Conservation (phyloP, 2,888 invertebrate species). For the Sarcophaga variegata region DNA sequence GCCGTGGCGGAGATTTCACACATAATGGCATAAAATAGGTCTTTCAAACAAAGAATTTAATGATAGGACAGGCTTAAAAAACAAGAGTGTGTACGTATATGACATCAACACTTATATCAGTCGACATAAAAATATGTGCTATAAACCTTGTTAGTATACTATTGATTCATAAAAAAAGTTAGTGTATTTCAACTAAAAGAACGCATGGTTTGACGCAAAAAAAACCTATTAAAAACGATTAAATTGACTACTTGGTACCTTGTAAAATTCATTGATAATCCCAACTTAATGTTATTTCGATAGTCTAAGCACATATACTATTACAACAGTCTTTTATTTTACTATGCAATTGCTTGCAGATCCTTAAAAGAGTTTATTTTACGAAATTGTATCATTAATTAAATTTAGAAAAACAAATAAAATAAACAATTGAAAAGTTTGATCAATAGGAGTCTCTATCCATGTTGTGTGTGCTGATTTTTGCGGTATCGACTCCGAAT, state of each 20-base stretch:
- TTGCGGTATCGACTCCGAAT: too few relatives aligned
- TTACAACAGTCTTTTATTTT: slow-evolving; percentile 1
- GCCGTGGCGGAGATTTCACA: too few relatives aligned
- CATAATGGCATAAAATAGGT: too few relatives aligned
- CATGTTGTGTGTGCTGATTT: too few relatives aligned
- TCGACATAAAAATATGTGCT: too few relatives aligned
- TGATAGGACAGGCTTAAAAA: slow-evolving; percentile 17
- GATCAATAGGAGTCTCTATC: too few relatives aligned
- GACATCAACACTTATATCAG: slow-evolving; percentile 53
- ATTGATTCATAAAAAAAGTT: slow-evolving; percentile 12
- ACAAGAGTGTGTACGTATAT: neutral
- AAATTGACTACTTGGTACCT: slow-evolving; percentile 41
- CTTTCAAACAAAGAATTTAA: too few relatives aligned
- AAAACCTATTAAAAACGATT: slow-evolving; percentile 19
- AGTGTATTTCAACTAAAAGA: slow-evolving; percentile 39
- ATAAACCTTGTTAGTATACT: slow-evolving; percentile 25
- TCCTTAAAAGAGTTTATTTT: slow-evolving; percentile 7
- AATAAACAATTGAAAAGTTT: too few relatives aligned
- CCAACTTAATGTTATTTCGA: slow-evolving; percentile 15
- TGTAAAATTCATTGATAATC: slow-evolving; percentile 56
- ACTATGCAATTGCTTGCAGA: slow-evolving; percentile 9
- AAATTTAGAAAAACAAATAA: too few relatives aligned
- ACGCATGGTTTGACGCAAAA: neutral
- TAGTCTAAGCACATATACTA: slow-evolving; percentile 21
- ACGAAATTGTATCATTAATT: too few relatives aligned